A percentile compares a stretch with the other conserved stretches of the same genome.
phyloP scores from a whole-genome alignment of 2,888 invertebrate genomes.

The Seira sanloemensis region DNA sequence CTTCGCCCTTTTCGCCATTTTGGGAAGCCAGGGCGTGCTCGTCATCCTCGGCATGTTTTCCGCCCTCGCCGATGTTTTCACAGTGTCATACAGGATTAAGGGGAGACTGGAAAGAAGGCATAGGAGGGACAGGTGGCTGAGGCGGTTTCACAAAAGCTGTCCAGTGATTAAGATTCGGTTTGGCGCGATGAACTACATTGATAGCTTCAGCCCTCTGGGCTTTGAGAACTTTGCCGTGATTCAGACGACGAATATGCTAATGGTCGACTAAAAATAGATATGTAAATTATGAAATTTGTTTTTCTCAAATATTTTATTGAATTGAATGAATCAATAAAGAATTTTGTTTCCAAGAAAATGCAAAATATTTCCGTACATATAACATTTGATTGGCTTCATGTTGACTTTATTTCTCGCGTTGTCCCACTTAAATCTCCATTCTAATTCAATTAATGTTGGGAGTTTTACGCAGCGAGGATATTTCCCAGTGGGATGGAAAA shows the following conservation, averaged over 20 bases:
- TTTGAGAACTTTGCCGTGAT: conserved; percentile 42
- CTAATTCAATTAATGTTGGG: no score
- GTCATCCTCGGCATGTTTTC: conserved; percentile 56
- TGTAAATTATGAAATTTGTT: no score
- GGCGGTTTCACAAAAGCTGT: conserved; percentile 15
- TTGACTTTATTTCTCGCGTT: no score
- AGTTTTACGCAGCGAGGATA: no score
- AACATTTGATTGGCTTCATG: no score
- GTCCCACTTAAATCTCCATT: no score
- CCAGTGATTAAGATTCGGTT: conserved; percentile 33
- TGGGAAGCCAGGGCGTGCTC: conserved; percentile 32
- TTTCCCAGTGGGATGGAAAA: no score
- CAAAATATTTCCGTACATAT: no score
- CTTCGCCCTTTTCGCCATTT: conserved; percentile 31
- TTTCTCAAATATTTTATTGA: no score
- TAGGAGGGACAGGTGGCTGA: conserved; percentile 20
- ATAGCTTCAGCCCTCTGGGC: conserved; percentile 16
- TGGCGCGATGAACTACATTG: conserved; percentile 36
- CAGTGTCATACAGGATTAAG: conserved; percentile 4
- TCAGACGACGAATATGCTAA: conserved; percentile 41
- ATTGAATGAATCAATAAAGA: no score
- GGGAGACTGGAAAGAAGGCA: conserved; percentile 17
- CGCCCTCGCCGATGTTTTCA: conserved; percentile 20
- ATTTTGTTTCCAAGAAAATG: no score
- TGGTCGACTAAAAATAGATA: conserved; percentile 38